Evolutionary conservation across 2,888 invertebrate species (phyloP).

Genomic region (Pegoplata infirma): DNA sequence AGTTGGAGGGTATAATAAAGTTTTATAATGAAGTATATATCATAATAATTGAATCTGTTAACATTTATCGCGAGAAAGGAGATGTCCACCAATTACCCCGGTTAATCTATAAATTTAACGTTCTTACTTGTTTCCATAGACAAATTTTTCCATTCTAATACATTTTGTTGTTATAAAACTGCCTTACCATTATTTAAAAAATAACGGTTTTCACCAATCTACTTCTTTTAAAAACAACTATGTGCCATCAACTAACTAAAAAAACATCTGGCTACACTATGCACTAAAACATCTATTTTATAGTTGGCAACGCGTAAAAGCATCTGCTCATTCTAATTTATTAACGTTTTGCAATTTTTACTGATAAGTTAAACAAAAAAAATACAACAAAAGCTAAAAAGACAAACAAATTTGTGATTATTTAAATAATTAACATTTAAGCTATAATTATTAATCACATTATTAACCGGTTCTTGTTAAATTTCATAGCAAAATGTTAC

Average conservation of each 20-base stretch:
- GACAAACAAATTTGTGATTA: not conserved
- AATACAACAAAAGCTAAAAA: not conserved
- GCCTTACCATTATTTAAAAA: too few relatives aligned
- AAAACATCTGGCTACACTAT: not conserved
- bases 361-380: slow-evolving; percentile 27
- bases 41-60: too few relatives aligned
- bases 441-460: not conserved
- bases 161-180: too few relatives aligned
- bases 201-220: too few relatives aligned
- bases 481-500: slow-evolving; percentile 56
- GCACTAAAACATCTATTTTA: not conserved
- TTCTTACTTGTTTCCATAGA: too few relatives aligned
- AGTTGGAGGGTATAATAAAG: too few relatives aligned
- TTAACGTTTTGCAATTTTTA: not conserved
- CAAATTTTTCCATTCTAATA: too few relatives aligned
- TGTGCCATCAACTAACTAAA: not conserved
- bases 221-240: not conserved
- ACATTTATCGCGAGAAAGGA: too few relatives aligned
- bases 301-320: slow-evolving; percentile 4
- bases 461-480: not conserved
- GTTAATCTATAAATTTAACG: too few relatives aligned
- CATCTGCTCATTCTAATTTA: slow-evolving; percentile 17
- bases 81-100: too few relatives aligned
- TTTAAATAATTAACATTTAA: not conserved
- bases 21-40: too few relatives aligned